phyloP scores from a whole-genome alignment of 30 jellyfish, hydroid and myxozoan genomes.

The Hydractinia echinata region DNA sequence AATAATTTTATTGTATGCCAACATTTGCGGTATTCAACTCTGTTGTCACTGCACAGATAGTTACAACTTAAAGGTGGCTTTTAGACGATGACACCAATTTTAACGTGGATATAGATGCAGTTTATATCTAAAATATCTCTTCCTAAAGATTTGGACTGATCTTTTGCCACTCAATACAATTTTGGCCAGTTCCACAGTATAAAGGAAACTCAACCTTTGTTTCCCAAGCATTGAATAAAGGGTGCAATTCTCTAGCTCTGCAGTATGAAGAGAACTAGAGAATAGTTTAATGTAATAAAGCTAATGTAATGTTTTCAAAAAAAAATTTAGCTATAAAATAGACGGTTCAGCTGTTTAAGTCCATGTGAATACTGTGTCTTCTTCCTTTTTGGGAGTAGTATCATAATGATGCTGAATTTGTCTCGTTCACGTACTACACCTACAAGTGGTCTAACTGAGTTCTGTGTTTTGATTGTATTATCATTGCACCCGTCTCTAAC shows the following conservation, averaged over 20 bases:
- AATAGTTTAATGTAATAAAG: background rate
- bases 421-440: background rate
- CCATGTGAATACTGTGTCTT: background rate
- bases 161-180: background rate
- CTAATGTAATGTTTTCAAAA: slow-evolving; percentile 6
- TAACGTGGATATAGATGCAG: no score
- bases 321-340: slow-evolving; percentile 1
- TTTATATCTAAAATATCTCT: no score
- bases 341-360: slow-evolving; percentile 1
- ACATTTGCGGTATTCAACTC: no score
- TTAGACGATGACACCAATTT: no score
- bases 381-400: slow-evolving; percentile 7
- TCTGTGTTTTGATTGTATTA: slow-evolving; percentile 5
- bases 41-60: no score
- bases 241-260: background rate
- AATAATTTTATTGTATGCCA: no score
- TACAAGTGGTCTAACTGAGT: slow-evolving; percentile 1
- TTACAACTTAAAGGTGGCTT: no score
- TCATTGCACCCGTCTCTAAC: slow-evolving; percentile 4
- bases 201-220: background rate
- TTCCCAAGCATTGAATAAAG: background rate
- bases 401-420: background rate
- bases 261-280: background rate
- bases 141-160: background rate
- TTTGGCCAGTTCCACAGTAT: slow-evolving; percentile 6